phyloP scores from a whole-genome alignment of 2,113 vertebrate species.

The Raja brachyura region DNA sequence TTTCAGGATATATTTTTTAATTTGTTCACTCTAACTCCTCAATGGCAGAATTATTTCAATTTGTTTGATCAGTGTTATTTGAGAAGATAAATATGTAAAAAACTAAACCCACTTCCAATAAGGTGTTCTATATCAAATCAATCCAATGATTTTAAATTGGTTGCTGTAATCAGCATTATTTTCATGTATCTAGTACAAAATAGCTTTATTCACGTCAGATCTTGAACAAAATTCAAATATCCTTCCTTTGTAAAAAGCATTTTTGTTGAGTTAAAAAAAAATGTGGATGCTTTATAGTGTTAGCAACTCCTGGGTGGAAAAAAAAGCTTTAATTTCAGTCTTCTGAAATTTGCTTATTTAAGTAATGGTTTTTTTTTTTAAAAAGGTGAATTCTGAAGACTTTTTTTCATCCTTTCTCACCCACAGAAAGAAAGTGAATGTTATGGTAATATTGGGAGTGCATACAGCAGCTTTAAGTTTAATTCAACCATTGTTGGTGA shows the following conservation, averaged over 20 bases:
- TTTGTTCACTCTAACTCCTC: neutral
- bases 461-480: neutral
- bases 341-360: neutral
- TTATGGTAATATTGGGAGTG: neutral
- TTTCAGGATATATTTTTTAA: neutral
- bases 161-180: neutral
- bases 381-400: neutral
- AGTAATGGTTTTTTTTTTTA: no score
- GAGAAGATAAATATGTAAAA: neutral
- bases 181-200: neutral
- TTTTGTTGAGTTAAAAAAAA: neutral
- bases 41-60: neutral
- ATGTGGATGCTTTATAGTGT: neutral
- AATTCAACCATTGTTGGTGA: neutral
- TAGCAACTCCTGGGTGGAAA: neutral
- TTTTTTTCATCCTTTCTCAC: neutral
- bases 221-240: neutral
- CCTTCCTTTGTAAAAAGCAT: neutral
- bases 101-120: neutral
- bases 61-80: neutral
- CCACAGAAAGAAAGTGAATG: neutral
- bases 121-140: neutral
- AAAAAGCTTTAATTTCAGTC: neutral
- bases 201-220: no score
- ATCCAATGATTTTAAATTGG: neutral